Evolutionary conservation across 2,888 invertebrate genomes (phyloP).

Genomic region (Lochmaea capreae): DNA sequence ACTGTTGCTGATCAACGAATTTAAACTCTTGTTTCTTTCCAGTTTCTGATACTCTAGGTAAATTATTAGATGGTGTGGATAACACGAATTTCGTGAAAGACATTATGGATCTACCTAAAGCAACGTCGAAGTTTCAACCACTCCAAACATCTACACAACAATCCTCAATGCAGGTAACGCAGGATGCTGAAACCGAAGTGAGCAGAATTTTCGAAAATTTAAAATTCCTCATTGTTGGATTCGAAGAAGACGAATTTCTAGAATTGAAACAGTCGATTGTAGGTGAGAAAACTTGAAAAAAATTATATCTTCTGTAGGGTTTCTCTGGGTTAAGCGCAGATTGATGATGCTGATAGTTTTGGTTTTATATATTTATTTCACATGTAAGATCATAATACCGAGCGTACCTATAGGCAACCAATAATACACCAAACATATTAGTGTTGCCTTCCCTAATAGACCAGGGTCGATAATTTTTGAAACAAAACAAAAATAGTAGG

Average conservation of each 20-base stretch:
- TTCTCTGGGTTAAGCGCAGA: too few relatives aligned
- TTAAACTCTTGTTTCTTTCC: constrained; percentile 17
- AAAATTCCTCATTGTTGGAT: constrained; percentile 64
- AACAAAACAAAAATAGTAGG: too few relatives aligned
- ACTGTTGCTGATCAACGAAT: neutral
- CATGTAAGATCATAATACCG: too few relatives aligned
- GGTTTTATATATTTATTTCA: too few relatives aligned
- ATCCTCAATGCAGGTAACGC: constrained; percentile 37
- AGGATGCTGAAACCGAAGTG: constrained; percentile 41
- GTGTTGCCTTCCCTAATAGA: too few relatives aligned
- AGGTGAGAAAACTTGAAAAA: constrained; percentile 56
- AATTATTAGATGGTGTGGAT: constrained; percentile 49
- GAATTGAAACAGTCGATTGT: constrained; percentile 67
- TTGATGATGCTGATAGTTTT: too few relatives aligned
- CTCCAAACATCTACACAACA: constrained; percentile 46
- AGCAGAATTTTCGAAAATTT: constrained; percentile 48
- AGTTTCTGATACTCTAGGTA: constrained; percentile 57
- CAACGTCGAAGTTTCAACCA: constrained; percentile 34
- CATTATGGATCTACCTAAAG: constrained; percentile 22
- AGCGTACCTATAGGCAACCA: too few relatives aligned
- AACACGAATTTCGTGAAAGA: constrained; percentile 38
- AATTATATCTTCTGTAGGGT: too few relatives aligned
- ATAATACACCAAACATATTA: too few relatives aligned
- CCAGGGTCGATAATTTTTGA: too few relatives aligned
- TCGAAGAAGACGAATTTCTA: constrained; percentile 64